phyloP scores from a whole-genome alignment of 2,113 vertebrate species.

The Chaetops frenatus region DNA sequence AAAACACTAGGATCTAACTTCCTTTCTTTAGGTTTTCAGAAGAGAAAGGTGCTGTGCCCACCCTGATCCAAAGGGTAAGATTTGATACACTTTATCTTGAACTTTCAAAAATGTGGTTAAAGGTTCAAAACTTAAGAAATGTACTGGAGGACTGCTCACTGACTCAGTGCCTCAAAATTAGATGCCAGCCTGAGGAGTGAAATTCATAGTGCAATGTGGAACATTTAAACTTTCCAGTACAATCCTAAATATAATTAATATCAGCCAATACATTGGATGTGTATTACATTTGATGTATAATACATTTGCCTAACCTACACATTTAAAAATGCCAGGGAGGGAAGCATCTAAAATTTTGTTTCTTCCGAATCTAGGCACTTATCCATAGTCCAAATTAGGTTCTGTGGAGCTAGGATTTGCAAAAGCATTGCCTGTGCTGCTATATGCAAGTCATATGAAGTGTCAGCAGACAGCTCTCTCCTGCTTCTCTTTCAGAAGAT shows the following conservation, averaged over 20 bases:
- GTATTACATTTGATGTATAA: too few relatives aligned
- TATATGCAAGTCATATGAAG: background rate
- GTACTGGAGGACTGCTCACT: background rate
- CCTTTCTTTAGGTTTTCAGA: background rate
- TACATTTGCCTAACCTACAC: background rate
- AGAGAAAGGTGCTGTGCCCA: background rate
- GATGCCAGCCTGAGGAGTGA: background rate
- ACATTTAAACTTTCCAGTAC: background rate
- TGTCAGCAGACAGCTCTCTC: constrained; percentile 31
- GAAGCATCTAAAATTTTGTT: background rate
- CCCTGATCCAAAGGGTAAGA: background rate
- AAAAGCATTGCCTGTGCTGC: background rate
- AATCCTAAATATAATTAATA: background rate
- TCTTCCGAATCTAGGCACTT: background rate
- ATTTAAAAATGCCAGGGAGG: background rate
- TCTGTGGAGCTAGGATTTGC: background rate
- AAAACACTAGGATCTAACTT: background rate
- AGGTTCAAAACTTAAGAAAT: background rate
- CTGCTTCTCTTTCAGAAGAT: constrained; percentile 3
- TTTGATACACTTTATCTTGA: background rate
- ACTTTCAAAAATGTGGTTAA: background rate
- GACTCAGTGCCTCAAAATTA: background rate
- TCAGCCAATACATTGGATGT: background rate
- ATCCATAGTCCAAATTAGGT: background rate
- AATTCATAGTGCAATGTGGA: background rate